These are phyloP conservation scores for Athripsodes cinereus DNA, from an alignment of 2,888 invertebrate genomes.

Conservation along the genomic window DNA sequence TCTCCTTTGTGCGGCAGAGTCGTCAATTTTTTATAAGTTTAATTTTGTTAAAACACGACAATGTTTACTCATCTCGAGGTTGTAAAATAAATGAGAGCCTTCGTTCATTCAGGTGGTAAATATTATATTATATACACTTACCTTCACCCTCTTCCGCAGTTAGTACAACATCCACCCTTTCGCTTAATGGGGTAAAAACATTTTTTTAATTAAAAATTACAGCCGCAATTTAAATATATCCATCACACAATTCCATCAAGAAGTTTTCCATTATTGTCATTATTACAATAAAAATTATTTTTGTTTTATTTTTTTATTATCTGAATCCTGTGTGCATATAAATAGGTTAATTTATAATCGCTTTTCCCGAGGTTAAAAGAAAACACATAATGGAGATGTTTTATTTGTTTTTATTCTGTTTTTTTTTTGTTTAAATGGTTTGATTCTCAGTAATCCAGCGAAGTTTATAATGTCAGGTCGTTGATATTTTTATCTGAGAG, in stretches of 20 bases:
- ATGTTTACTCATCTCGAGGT: background rate
- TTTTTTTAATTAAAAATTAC: slow-evolving; percentile 4
- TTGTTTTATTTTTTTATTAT: too few species aligned
- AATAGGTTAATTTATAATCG: too few species aligned
- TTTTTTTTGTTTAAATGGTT: too few species aligned
- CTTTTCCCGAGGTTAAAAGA: too few species aligned
- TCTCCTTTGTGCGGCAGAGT: background rate
- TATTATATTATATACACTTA: background rate
- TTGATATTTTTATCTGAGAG: too few species aligned
- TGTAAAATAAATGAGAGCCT: slow-evolving; percentile 1
- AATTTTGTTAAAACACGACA: slow-evolving; percentile 1
- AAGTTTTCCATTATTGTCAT: too few species aligned
- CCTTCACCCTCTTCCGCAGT: background rate
- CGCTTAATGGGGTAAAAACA: background rate
- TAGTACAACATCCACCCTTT: background rate
- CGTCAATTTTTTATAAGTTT: background rate
- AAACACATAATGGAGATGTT: too few species aligned
- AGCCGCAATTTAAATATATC: slow-evolving; percentile 1
- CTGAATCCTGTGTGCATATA: too few species aligned
- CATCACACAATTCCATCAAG: background rate
- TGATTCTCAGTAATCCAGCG: too few species aligned
- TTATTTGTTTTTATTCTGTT: too few species aligned
- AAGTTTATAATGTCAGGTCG: too few species aligned
- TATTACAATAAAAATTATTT: too few species aligned
- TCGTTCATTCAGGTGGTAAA: background rate